Conservation (phyloP, 2,888 invertebrate species). For the Sylvicola fuscatus region DNA sequence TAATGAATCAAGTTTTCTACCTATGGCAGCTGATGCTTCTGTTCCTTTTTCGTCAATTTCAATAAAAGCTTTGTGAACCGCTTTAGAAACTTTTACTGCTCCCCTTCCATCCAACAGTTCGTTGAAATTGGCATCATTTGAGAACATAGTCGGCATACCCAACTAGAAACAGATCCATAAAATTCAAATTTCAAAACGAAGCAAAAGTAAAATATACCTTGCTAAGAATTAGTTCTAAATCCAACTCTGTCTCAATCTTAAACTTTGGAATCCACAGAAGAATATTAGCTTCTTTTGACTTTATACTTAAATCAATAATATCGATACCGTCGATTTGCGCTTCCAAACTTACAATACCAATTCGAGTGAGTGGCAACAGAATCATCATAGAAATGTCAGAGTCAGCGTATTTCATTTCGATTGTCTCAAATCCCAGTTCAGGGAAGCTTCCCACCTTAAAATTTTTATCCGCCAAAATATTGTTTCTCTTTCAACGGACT, state of each 20-base stretch:
- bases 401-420: slow-evolving; percentile 52
- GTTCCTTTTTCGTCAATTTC: slow-evolving; percentile 77
- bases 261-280: slow-evolving; percentile 57
- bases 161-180: too few species aligned
- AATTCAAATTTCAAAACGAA: too few species aligned
- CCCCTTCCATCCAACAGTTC: slow-evolving; percentile 32
- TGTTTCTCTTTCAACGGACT: slow-evolving; percentile 45
- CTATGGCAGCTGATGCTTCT: slow-evolving; percentile 67
- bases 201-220: slow-evolving; percentile 45
- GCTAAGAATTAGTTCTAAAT: slow-evolving; percentile 37
- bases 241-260: slow-evolving; percentile 52
- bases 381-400: slow-evolving; percentile 51
- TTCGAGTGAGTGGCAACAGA: slow-evolving; percentile 44
- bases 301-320: slow-evolving; percentile 28
- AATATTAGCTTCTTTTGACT: slow-evolving; percentile 32
- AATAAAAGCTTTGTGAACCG: slow-evolving; percentile 66
- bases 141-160: slow-evolving; percentile 33
- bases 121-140: slow-evolving; percentile 35
- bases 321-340: slow-evolving; percentile 33
- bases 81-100: slow-evolving; percentile 40
- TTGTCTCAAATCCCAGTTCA: slow-evolving; percentile 31
- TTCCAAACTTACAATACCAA: slow-evolving; percentile 42
- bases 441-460: slow-evolving; percentile 28
- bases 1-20: too few species aligned
- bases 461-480: slow-evolving; percentile 28